These are phyloP conservation scores for Apomyelois bistriatella DNA, from an alignment of 2,888 invertebrate species.

Conservation along the genomic window DNA sequence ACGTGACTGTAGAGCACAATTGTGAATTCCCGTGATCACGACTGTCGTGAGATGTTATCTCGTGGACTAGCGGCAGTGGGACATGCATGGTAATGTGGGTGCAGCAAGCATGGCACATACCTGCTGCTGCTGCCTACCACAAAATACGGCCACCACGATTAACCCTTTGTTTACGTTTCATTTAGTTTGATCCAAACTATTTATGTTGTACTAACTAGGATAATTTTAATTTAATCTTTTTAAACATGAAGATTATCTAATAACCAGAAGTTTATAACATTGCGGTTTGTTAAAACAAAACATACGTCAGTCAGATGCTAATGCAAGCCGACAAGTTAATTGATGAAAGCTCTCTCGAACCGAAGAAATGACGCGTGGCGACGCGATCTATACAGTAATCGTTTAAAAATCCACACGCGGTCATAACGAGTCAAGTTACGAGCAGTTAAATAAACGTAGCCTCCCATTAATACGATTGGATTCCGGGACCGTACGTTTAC, in stretches of 20 bases:
- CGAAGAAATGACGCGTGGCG: constrained; percentile 43
- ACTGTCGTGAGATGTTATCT: constrained; percentile 55
- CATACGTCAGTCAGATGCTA: constrained; percentile 29
- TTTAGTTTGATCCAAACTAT: neutral
- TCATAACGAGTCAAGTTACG: constrained; percentile 66
- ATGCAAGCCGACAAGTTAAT: constrained; percentile 39
- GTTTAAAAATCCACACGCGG: constrained; percentile 63
- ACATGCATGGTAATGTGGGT: constrained; percentile 46
- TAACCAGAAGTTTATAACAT: neutral
- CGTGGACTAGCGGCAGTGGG: constrained; percentile 34
- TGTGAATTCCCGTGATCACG: constrained; percentile 60
- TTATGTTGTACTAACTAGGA: neutral
- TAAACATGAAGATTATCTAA: neutral
- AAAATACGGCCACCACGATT: constrained; percentile 43
- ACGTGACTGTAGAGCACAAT: constrained; percentile 59
- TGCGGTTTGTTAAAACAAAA: constrained; percentile 6
- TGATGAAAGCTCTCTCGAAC: constrained; percentile 33
- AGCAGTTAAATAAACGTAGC: constrained; percentile 74
- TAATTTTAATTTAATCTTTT: too few relatives aligned
- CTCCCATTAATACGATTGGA: constrained; percentile 64
- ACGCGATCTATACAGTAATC: constrained; percentile 42
- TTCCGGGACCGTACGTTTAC: constrained; percentile 49
- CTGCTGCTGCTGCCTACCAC: neutral
- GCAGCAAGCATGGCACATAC: constrained; percentile 23
- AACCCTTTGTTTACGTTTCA: constrained; percentile 44